phyloP scores from a whole-genome alignment of 2,113 vertebrate genomes.

The Eclectus roratus region DNA sequence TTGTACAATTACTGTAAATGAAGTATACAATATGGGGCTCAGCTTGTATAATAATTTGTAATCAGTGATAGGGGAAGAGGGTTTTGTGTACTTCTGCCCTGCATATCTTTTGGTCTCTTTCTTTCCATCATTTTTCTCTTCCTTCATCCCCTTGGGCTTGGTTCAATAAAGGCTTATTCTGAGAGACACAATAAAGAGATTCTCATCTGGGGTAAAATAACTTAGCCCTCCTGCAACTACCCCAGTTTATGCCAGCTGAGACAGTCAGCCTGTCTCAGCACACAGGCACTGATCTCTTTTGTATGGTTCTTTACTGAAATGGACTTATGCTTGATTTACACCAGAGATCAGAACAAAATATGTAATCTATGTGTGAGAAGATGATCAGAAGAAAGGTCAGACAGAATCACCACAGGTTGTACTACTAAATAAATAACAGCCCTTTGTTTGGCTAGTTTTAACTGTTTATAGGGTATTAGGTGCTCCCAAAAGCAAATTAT shows the following conservation, averaged over 20 bases:
- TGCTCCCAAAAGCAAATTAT: neutral
- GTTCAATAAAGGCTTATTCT: slow-evolving; percentile 34
- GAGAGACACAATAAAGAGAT: slow-evolving; percentile 18
- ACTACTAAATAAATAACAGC: neutral
- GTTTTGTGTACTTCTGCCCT: slow-evolving; percentile 39
- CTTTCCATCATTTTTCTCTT: neutral
- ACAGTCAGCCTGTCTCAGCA: neutral
- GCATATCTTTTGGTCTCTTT: neutral
- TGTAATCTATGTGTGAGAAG: rapidly evolving
- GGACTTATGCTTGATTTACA: neutral
- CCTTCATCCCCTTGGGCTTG: slow-evolving; percentile 14
- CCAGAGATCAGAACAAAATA: neutral
- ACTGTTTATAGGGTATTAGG: neutral
- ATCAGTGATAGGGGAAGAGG: slow-evolving; percentile 46
- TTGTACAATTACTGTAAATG: slow-evolving; percentile 77
- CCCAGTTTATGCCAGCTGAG: slow-evolving; percentile 3
- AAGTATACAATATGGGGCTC: slow-evolving; percentile 70
- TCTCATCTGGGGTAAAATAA: slow-evolving; percentile 31
- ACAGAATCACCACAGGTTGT: neutral
- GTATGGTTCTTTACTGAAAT: neutral
- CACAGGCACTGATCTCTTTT: neutral
- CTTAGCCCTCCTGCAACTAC: neutral
- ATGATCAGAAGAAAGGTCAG: neutral
- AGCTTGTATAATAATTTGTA: slow-evolving; percentile 58
- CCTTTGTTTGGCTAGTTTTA: neutral